Evolutionary conservation across 1,140 invertebrate genomes (phyloP).

Genomic region (Drosophila gunungcola): DNA sequence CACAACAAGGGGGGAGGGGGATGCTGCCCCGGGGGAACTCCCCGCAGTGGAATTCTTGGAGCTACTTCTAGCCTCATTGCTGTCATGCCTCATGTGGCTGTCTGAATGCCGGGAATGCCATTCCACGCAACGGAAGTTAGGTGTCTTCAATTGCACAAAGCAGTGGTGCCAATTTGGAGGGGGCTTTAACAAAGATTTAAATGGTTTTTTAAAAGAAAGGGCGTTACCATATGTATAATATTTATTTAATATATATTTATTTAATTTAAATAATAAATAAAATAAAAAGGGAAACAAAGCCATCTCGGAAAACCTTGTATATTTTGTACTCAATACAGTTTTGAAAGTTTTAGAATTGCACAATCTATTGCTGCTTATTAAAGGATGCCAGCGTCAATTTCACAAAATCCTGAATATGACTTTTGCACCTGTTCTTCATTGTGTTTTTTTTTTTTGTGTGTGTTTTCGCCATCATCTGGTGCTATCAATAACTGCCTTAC

Average conservation of each 20-base stretch:
- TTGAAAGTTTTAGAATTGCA: too few relatives aligned
- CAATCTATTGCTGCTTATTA: not conserved
- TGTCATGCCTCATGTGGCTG: constrained; percentile 62
- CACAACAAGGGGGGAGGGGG: constrained; percentile 14
- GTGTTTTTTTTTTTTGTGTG: not conserved
- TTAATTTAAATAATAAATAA: too few relatives aligned
- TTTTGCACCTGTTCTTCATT: constrained; percentile 38
- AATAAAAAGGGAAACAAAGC: too few relatives aligned
- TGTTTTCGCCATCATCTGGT: constrained; percentile 9
- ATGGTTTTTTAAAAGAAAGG: not conserved
- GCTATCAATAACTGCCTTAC: constrained; percentile 69
- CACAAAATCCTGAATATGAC: constrained; percentile 11
- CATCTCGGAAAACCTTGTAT: too few relatives aligned
- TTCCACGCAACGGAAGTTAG: constrained; percentile 59
- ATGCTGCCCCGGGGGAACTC: not conserved
- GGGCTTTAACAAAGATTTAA: not conserved
- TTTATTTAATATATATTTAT: too few relatives aligned
- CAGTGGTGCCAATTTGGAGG: not conserved
- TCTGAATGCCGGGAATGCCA: constrained; percentile 64
- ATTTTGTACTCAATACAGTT: too few relatives aligned
- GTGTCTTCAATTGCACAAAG: constrained; percentile 32
- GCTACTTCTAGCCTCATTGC: constrained; percentile 28
- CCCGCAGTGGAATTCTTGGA: constrained; percentile 31
- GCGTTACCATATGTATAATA: too few relatives aligned
- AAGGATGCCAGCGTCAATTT: not conserved